These are phyloP conservation scores for Nothocercus nigrocapillus DNA, from an alignment of 2,113 vertebrate genomes.

Conservation along the genomic window DNA sequence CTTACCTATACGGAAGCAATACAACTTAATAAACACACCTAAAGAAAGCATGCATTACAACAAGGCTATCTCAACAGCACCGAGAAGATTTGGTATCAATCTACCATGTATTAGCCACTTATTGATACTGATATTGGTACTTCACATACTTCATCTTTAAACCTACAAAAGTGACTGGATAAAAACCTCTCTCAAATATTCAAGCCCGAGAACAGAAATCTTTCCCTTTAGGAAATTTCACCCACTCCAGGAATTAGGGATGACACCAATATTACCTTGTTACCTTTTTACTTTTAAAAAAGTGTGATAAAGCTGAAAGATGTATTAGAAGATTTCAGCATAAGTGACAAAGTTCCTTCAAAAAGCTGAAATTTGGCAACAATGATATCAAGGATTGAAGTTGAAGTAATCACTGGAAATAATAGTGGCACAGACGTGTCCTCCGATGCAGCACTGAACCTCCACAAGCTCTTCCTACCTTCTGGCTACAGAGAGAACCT, in stretches of 20 bases:
- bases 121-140: neutral
- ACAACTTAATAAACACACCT: neutral
- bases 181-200: neutral
- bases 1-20: neutral
- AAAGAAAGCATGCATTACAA: neutral
- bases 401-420: neutral
- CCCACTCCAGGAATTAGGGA: accelerated
- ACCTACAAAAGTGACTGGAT: neutral
- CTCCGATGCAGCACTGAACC: neutral
- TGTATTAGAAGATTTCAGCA: neutral
- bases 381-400: neutral
- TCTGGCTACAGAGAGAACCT: neutral
- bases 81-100: neutral
- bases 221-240: neutral
- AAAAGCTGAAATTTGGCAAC: neutral
- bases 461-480: neutral
- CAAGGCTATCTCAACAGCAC: neutral
- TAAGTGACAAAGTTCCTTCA: neutral
- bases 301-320: neutral
- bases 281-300: neutral
- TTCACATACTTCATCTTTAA: neutral
- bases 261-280: neutral
- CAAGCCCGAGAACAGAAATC: neutral
- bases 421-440: neutral
- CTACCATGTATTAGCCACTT: neutral